Conservation (phyloP, 2,888 invertebrate species). For the Netelia fuscicornis region DNA sequence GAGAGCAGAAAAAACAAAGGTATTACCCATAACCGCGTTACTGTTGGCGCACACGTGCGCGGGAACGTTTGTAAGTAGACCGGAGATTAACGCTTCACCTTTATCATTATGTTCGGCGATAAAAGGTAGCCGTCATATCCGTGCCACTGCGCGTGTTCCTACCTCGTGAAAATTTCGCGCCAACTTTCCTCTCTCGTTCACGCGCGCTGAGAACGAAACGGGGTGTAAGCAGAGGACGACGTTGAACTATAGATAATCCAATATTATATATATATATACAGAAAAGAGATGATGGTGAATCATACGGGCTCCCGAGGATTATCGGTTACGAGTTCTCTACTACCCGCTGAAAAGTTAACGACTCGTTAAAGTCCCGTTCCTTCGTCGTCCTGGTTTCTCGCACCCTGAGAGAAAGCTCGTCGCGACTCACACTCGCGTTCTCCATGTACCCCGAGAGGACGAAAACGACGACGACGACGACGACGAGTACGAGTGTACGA, state of each 20-base stretch:
- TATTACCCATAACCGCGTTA: no score
- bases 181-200: slow-evolving; percentile 27
- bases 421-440: background rate
- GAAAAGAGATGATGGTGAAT: slow-evolving; percentile 49
- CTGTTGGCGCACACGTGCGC: no score
- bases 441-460: background rate
- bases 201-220: slow-evolving; percentile 5
- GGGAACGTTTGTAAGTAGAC: no score
- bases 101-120: background rate
- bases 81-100: background rate
- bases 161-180: slow-evolving; percentile 32
- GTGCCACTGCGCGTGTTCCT: background rate
- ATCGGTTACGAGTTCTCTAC: slow-evolving; percentile 57
- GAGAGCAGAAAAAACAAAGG: background rate
- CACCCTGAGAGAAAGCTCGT: slow-evolving; percentile 26
- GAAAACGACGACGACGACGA: slow-evolving; percentile 14
- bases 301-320: slow-evolving; percentile 59
- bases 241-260: slow-evolving; percentile 2
- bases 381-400: slow-evolving; percentile 27
- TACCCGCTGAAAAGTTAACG: slow-evolving; percentile 65
- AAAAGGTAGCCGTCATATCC: background rate
- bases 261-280: background rate
- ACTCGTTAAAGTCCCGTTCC: slow-evolving; percentile 65
- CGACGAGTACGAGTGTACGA: slow-evolving; percentile 28
- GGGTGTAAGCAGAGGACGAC: background rate